Evolutionary conservation across 2,113 vertebrate genomes (phyloP).

Genomic region (Elaphurus davidianus): DNA sequence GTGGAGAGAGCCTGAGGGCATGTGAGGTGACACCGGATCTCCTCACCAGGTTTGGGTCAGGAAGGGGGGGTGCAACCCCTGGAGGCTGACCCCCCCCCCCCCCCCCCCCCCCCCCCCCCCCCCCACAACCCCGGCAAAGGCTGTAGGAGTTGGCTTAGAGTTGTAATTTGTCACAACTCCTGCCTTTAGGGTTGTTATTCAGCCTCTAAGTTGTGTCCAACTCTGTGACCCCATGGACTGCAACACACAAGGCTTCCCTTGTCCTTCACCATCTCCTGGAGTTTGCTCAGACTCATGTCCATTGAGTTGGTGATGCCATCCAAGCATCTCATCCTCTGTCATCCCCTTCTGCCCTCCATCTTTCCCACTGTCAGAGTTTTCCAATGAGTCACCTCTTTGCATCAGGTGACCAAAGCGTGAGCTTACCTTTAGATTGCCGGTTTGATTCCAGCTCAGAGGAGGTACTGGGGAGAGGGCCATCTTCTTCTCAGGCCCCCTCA

Average conservation of each 20-base stretch:
- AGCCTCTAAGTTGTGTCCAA: background rate
- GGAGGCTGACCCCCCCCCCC: rapidly evolving
- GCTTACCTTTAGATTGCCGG: background rate
- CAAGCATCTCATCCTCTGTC: background rate
- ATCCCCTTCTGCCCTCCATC: background rate
- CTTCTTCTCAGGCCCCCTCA: background rate
- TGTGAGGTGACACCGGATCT: rapidly evolving
- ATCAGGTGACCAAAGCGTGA: background rate
- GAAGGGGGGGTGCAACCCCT: background rate
- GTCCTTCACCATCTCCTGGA: background rate
- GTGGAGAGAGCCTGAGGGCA: rapidly evolving
- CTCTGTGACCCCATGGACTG: background rate
- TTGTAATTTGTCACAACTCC: background rate
- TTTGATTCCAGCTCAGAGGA: background rate
- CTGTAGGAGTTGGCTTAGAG: background rate
- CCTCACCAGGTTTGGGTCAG: background rate
- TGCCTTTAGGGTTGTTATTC: background rate
- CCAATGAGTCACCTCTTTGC: background rate
- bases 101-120: rapidly evolving
- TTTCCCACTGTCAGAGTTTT: background rate
- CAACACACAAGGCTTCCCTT: background rate
- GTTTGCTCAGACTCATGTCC: background rate
- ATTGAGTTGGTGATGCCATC: background rate
- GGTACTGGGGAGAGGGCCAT: background rate
- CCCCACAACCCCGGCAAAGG: background rate